Percentiles rank a stretch among this genome's conserved stretches.
Conservation (phyloP, 2,888 invertebrate species). For the Lordiphosa fenestrarum region DNA sequence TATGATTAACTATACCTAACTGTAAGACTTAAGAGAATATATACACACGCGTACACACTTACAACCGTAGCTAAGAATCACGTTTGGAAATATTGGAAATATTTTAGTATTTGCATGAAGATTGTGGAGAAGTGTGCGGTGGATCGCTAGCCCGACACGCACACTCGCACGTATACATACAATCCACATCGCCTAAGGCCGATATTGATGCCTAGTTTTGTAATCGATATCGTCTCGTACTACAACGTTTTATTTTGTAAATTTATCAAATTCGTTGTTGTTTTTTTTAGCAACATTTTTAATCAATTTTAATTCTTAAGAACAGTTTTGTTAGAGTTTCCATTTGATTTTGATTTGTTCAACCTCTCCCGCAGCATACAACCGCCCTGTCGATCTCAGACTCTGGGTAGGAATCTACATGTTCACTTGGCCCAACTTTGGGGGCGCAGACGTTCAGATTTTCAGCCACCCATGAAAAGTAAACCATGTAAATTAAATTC, state of each 20-base stretch:
- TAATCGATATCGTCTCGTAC: slow-evolving; percentile 72
- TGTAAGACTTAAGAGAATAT: slow-evolving; percentile 20
- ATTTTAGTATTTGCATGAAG: slow-evolving; percentile 19
- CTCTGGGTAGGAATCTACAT: too few species aligned
- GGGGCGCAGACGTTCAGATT: too few species aligned
- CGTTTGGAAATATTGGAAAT: slow-evolving; percentile 10
- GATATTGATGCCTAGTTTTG: slow-evolving; percentile 47
- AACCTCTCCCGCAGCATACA: too few species aligned
- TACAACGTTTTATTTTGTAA: slow-evolving; percentile 72
- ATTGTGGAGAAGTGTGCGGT: too few species aligned
- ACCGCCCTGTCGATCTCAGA: too few species aligned
- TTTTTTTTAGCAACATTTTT: slow-evolving; percentile 74
- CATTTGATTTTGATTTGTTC: slow-evolving; percentile 9
- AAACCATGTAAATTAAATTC: too few species aligned
- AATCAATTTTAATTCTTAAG: slow-evolving; percentile 75
- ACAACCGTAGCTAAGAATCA: not conserved
- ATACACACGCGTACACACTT: slow-evolving; percentile 10
- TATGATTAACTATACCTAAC: slow-evolving; percentile 23
- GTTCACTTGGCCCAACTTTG: too few species aligned
- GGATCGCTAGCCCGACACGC: slow-evolving; percentile 5
- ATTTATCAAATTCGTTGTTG: slow-evolving; percentile 76
- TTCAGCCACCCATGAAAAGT: too few species aligned
- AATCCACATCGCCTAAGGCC: slow-evolving; percentile 26
- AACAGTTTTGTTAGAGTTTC: slow-evolving; percentile 22
- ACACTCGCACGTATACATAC: slow-evolving; percentile 2